Base-by-base conservation (phyloP, 2,888 invertebrate genomes). In the Lithophane ornitopus region DNA sequence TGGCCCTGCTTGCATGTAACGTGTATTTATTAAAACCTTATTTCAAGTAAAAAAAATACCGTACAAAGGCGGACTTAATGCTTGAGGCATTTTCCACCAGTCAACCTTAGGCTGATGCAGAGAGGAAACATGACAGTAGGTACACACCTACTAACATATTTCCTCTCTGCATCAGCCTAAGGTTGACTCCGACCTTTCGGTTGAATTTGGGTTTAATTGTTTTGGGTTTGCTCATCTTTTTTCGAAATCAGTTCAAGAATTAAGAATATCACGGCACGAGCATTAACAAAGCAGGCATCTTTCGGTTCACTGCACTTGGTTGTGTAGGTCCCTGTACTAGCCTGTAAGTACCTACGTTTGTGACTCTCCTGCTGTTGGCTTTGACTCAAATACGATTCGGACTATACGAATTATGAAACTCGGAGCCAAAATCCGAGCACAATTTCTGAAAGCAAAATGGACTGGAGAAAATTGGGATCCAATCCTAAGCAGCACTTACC, bases 371-470 rank as follows among this genome's bases (percentile, higher is more conserved):
- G 67, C 52, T 78, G 54, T 81, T 74, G 74, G 70, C 70, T 82
- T 74, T 72, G 71, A 80, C 56, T 82, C 75, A 82, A 82, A 75
- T 70, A 63, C 61, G 26, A 65, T 56, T 52, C 63, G 19, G 41
- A 22, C 39, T 66, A 58, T 46, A 63, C 39, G 52, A 41, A 70
- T 41, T 56, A 67, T 62, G 49, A 59, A 58, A 59, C 28, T 63
- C 7, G 26, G 9, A 68, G 11, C 61, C 9, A 12, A 80, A 80
- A 63, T 63, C n/a, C 46, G n/a, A 14, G 52, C 58, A 62, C 39
- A 75, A 34, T 70, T 79, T 70, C 80, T 59, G 28, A 63, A 70
- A 70, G 62, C 46, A n/a, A 72, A 78, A 66, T 81, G 70, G 63
- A 49, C 49, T 63, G 56, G 26, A 69, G 66, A 58, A 61, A 54